Evolutionary conservation across 2,113 vertebrate species (phyloP), one percentile per base, ranked within the genome.

Genomic region (Dinomys branickii): DNA sequence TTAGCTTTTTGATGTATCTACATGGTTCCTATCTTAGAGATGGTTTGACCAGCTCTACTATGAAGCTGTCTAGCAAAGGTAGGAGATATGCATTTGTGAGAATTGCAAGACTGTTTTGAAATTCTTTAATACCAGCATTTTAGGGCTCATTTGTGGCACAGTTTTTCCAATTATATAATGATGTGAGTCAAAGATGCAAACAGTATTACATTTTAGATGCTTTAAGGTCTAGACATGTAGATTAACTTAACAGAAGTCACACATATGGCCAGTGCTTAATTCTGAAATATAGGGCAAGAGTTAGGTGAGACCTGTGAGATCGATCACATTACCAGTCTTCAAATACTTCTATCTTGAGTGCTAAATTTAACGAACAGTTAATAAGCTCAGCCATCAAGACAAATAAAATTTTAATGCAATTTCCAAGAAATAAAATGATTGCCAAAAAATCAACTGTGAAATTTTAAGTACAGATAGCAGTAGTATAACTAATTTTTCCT

Each of bases 11-110:
- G 86, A 92, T 77, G 14, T 93, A 86, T 78, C 28, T n/a, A 10
- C 26, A 35, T 33, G 69, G 16, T 63, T 65, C 1, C 0, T 54
- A 58, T 35, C 63, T 96, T 85, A 92, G 85, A 30, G 58, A 93
- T 69, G 89, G 75, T 78, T 82, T 94, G 75, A 41, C n/a, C 94
- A 91, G 75, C 26, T 95, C 54, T 94, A 56, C 92, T 97, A 90
- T 67, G 10, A 88, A 92, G 5, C 50, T 94, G 44, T 54, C 63
- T 56, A 44, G 0, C 20, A 73, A 20, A 38, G 83, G 44, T 30
- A 71, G 26, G 67, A n/a, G 7, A 65, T 50, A 73, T 78, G 17
- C 38, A 35, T 85, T 95, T 86, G 71, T 82, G 35, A 96, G 63
- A 80, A 41, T 20, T 84, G 44, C 19, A 59, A 92, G 63, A 61